Evolutionary conservation across 1,140 invertebrate genomes (phyloP), one percentile per base, ranked within the genome.

Genomic region (Hylaeus volcanicus): DNA sequence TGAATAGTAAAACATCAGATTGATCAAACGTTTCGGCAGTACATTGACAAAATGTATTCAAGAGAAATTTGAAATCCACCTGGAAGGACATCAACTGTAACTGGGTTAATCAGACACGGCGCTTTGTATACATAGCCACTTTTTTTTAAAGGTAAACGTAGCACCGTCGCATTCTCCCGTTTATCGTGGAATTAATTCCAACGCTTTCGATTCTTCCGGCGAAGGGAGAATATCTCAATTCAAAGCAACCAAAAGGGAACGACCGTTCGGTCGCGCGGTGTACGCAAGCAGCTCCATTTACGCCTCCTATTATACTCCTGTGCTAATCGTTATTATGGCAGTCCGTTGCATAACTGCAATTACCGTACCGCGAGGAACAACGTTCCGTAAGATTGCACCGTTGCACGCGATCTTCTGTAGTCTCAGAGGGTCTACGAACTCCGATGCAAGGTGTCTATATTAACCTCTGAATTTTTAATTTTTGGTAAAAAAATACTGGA

Each of bases 331-430:
- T 87, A 83, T 88, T 88, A 86, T 79, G 71, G 82, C 82, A 84
- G 85, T 72, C 85, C 75, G 84, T 92, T 92, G 89, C 90, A 86
- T 88, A 92, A 91, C 85, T 81, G 83, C 83, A 90, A 91, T 90
- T 91, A 90, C 82, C 85, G 78, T 79, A 53, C 68, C 76, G 75
- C 73, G 74, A 85, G 83, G 39, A 58, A 74, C 66, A 43, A 73
- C 63, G 45, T 84, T 85, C 68, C 63, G 71, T 74, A 51, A 66
- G 64, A 89, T 86, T 82, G 77, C 81, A 80, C 53, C 66, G 65
- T 79, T 43, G 83, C 88, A 86, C 85, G 84, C 83, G 79, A 89
- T 83, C 79, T 61, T 83, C 79, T 61, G 60, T 68, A 74, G 61
- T 56, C 85, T 76, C 56, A 9, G 55, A 64, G 53, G 79, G 71